Conservation (phyloP, 2,113 vertebrate genomes). For the Crypturellus undulatus region DNA sequence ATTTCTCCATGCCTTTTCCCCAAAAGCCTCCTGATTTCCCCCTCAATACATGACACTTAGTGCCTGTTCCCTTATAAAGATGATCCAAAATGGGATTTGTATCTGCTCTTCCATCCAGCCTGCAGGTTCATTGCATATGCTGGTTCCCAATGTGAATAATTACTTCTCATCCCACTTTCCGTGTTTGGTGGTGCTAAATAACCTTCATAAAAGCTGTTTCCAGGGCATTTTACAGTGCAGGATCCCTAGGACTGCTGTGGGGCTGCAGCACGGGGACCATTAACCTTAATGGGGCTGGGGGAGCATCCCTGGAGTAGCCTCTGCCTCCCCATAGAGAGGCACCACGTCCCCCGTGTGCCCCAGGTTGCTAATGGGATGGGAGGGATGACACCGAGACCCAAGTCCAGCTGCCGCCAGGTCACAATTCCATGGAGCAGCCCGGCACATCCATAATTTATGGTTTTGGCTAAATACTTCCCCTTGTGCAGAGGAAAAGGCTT, state of each 20-base stretch:
- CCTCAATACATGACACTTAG: neutral
- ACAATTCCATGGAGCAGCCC: neutral
- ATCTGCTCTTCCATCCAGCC: neutral
- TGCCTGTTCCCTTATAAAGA: neutral
- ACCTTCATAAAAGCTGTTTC: neutral
- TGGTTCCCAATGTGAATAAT: neutral
- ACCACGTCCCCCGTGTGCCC: neutral
- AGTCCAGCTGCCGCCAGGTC: neutral
- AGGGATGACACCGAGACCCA: neutral
- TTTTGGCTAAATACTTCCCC: accelerated
- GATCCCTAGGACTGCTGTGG: neutral
- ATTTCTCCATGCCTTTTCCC: neutral
- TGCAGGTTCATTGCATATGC: neutral
- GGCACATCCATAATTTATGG: neutral
- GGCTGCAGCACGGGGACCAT: neutral
- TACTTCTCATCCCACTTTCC: neutral
- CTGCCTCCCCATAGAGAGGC: neutral
- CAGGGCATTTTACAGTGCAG: neutral
- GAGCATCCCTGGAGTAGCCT: neutral
- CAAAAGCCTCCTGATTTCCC: neutral
- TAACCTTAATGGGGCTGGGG: neutral
- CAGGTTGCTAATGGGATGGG: accelerated
- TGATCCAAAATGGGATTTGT: accelerated
- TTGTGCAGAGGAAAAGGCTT: neutral
- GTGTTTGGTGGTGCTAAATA: neutral